Evolutionary conservation across 2,797 vertebrate species (phyloP).

Genomic region (Astyanax mexicanus): DNA sequence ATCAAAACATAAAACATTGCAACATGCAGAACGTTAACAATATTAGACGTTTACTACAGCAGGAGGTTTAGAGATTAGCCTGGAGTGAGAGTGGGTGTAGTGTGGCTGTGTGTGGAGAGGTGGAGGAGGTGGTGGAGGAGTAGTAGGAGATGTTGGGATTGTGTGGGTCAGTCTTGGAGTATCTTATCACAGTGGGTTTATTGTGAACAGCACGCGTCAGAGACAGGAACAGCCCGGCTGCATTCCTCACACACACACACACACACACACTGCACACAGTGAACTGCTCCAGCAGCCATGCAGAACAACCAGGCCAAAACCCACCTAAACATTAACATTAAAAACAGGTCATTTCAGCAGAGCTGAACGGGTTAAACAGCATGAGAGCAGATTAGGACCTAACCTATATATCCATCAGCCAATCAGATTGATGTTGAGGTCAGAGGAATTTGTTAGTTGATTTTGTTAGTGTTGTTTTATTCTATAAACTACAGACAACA

Average conservation of each 20-base stretch:
- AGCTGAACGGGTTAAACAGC: neutral
- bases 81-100: too few relatives aligned
- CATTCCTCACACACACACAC: slow-evolving; percentile 37
- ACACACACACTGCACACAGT: slow-evolving; percentile 3
- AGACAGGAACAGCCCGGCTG: slow-evolving; percentile 29
- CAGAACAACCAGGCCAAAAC: slow-evolving; percentile 32
- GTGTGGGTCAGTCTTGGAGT: neutral
- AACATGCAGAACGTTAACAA: neutral
- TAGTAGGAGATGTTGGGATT: neutral
- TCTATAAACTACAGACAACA: too few relatives aligned
- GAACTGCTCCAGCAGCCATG: slow-evolving; percentile 11
- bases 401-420: neutral
- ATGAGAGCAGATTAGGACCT: too few relatives aligned
- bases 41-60: neutral
- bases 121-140: neutral
- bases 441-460: neutral
- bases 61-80: too few relatives aligned
- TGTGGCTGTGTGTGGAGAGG: neutral
- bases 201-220: slow-evolving; percentile 25
- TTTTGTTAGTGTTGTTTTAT: too few relatives aligned
- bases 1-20: too few relatives aligned
- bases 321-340: slow-evolving; percentile 28
- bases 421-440: neutral
- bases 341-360: neutral
- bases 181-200: slow-evolving; percentile 23